Percentiles rank a stretch among this genome's conserved stretches.
These are phyloP conservation scores for Craterocephalus amniculus DNA, from an alignment of 2,797 vertebrate species.

Conservation along the genomic window DNA sequence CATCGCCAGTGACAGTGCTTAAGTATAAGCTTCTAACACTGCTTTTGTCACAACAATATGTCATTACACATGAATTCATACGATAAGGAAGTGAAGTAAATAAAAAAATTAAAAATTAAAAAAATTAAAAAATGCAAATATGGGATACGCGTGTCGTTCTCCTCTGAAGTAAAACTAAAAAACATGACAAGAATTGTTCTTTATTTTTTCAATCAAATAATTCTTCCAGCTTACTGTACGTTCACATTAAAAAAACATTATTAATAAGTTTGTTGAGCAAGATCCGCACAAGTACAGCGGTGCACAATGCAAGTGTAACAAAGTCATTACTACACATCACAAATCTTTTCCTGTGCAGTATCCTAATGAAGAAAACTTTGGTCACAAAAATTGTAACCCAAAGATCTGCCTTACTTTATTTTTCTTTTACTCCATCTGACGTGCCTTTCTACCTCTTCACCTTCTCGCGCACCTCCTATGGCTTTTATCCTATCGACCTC, in stretches of 20 bases:
- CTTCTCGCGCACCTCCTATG: constrained; percentile 1
- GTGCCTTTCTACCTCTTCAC: not conserved
- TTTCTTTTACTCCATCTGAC: not conserved
- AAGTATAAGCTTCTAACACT: not conserved
- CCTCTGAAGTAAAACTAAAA: not conserved
- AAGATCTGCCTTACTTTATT: not conserved
- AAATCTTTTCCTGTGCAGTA: constrained; percentile 2
- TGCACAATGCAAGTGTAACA: not conserved
- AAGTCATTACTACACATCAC: constrained; percentile 1
- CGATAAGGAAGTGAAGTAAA: not conserved
- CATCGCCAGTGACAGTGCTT: not conserved
- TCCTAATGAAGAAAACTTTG: not conserved
- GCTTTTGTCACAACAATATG: not conserved
- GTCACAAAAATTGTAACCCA: not conserved
- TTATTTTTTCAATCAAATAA: not conserved
- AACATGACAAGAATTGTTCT: not conserved
- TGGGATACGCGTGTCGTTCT: not conserved
- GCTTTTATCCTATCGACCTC: not conserved
- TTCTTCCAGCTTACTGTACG: not conserved
- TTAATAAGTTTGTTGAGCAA: not conserved
- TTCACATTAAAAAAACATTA: not conserved
- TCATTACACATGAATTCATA: not conserved
- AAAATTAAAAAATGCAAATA: not conserved
- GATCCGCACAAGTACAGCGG: not conserved
- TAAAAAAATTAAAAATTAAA: not conserved